Conservation (phyloP, 2,113 vertebrate species). For the Malurus elegans region DNA sequence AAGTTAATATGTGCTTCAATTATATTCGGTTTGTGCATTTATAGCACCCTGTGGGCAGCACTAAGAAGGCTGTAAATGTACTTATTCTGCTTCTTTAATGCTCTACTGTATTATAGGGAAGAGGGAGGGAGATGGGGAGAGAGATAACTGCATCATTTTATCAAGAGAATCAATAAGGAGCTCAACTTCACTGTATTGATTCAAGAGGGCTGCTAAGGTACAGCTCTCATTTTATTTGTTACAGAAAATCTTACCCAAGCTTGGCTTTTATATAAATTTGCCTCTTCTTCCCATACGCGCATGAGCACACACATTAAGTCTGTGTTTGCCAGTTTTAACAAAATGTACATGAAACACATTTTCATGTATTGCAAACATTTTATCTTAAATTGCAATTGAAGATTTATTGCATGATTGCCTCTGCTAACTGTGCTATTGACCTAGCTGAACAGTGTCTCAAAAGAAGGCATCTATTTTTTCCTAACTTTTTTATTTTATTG, state of each 20-base stretch:
- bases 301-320: neutral
- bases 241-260: neutral
- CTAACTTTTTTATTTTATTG: neutral
- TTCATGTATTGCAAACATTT: neutral
- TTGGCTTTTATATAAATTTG: neutral
- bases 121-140: neutral
- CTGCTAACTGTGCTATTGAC: neutral
- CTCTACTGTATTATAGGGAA: conserved; percentile 53
- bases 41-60: conserved; percentile 80
- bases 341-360: neutral
- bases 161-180: conserved; percentile 54
- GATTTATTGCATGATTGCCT: neutral
- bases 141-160: conserved; percentile 42
- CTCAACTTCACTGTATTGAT: conserved; percentile 43
- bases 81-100: conserved; percentile 74
- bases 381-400: conserved; percentile 1
- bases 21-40: conserved; percentile 90
- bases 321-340: neutral
- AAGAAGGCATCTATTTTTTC: neutral
- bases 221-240: neutral
- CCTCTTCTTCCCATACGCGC: neutral
- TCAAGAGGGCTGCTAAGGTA: neutral
- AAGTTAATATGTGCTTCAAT: conserved; percentile 90
- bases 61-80: conserved; percentile 73
- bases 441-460: neutral